Percentiles rank a stretch among this genome's conserved stretches.
These are phyloP conservation scores for Chascanopsetta lugubris DNA, from an alignment of 2,113 vertebrate species.

Conservation along the genomic window DNA sequence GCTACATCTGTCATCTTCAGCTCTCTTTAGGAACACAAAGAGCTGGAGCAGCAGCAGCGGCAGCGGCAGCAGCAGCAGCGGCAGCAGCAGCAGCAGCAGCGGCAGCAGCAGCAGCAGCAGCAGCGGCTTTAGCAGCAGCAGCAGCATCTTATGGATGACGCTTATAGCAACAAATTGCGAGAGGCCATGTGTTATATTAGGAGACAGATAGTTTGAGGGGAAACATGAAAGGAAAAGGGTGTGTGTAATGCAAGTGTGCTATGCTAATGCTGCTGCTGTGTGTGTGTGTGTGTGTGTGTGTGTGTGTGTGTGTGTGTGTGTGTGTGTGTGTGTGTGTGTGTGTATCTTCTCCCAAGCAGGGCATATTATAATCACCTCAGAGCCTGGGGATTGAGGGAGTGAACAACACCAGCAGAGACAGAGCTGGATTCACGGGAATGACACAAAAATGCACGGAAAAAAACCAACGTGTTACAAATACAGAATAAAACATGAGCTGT, in stretches of 20 bases:
- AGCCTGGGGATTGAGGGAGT: slow-evolving; percentile 45
- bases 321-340: background rate
- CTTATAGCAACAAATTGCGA: slow-evolving; percentile 34
- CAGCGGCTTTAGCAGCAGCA: too few relatives aligned
- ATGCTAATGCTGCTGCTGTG: background rate
- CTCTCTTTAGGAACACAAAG: slow-evolving; percentile 3
- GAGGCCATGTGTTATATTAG: slow-evolving; percentile 30
- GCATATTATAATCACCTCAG: slow-evolving; percentile 50
- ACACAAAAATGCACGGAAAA: slow-evolving; percentile 17
- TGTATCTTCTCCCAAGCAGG: slow-evolving; percentile 28
- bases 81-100: too few relatives aligned
- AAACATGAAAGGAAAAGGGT: slow-evolving; percentile 52
- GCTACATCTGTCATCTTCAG: slow-evolving; percentile 4
- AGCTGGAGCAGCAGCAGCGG: too few relatives aligned
- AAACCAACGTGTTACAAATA: slow-evolving; percentile 21
- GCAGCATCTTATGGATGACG: slow-evolving; percentile 15
- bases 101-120: too few relatives aligned
- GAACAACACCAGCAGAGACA: slow-evolving; percentile 38
- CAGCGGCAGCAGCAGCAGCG: too few relatives aligned
- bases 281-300: slow-evolving; percentile 7
- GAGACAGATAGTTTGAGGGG: slow-evolving; percentile 11
- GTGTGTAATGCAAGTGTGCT: too few relatives aligned
- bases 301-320: background rate
- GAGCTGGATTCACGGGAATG: slow-evolving; percentile 47
- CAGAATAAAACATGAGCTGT: slow-evolving; percentile 23